These are phyloP conservation scores for Campylorhamphus procurvoides DNA, from an alignment of 2,113 vertebrate genomes.

Conservation along the genomic window DNA sequence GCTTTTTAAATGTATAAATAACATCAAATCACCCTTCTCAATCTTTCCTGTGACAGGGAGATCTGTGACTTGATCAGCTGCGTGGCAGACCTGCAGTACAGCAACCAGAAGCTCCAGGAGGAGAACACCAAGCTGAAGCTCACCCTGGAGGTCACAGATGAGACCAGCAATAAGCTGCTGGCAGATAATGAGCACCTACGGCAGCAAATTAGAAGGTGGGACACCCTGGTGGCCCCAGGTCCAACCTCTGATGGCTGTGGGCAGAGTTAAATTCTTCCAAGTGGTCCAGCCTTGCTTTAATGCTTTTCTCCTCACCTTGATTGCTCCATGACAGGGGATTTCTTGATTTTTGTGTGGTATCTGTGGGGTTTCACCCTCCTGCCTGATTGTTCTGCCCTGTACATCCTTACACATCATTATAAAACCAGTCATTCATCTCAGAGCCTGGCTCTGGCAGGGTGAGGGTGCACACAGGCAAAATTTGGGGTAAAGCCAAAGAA, in stretches of 20 bases:
- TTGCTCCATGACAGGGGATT: not conserved
- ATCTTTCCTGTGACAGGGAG: conserved; percentile 74
- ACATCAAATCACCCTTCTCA: not conserved
- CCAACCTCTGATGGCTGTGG: not conserved
- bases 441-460: not conserved
- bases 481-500: not conserved
- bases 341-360: not conserved
- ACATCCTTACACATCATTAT: not conserved
- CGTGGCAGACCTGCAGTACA: conserved; percentile 85
- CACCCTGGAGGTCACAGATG: conserved; percentile 82
- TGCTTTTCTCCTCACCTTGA: not conserved
- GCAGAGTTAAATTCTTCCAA: not conserved
- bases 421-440: not conserved
- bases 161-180: conserved; percentile 80
- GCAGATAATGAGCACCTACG: conserved; percentile 80
- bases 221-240: not conserved
- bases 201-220: conserved; percentile 80
- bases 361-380: not conserved
- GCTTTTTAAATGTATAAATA: not conserved
- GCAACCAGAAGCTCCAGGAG: conserved; percentile 86
- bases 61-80: conserved; percentile 86
- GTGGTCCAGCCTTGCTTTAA: not conserved
- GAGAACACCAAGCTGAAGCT: conserved; percentile 84
- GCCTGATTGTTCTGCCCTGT: not conserved
- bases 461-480: not conserved